Evolutionary conservation across 1,140 invertebrate species (phyloP).

Genomic region (Drosophila mojavensis): DNA sequence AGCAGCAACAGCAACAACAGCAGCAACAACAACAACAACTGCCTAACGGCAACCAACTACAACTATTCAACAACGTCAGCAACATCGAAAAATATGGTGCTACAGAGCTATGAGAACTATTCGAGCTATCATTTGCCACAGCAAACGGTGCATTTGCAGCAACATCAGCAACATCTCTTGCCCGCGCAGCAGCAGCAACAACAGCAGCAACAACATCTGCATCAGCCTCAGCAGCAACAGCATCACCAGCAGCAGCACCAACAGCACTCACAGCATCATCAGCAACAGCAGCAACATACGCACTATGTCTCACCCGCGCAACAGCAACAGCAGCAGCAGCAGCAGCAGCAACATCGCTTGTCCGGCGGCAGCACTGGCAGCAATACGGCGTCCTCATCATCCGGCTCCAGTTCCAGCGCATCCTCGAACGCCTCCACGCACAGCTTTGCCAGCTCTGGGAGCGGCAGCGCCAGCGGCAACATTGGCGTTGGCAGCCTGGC

Average conservation of each 20-base stretch:
- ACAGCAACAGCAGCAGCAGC: conserved; percentile 39
- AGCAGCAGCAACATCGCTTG: conserved; percentile 65
- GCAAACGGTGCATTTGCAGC: conserved; percentile 46
- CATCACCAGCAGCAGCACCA: conserved; percentile 42
- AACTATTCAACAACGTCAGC: conserved; percentile 44
- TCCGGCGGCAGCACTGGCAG: conserved; percentile 81
- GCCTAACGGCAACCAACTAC: conserved; percentile 55
- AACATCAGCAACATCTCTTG: conserved; percentile 43
- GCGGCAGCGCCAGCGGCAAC: conserved; percentile 2
- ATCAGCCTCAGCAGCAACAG: conserved; percentile 45
- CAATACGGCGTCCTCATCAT: conserved; percentile 66
- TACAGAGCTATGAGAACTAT: conserved; percentile 79
- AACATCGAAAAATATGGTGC: conserved; percentile 64
- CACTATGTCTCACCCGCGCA: conserved; percentile 39
- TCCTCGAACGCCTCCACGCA: conserved; percentile 64
- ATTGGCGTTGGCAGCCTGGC: conserved; percentile 35
- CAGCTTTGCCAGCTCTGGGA: conserved; percentile 37
- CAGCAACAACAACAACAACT: conserved; percentile 58
- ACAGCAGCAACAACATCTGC: conserved; percentile 46
- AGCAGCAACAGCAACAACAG: not conserved
- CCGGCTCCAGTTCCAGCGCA: conserved; percentile 65
- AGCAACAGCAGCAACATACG: conserved; percentile 36
- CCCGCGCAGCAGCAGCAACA: conserved; percentile 49
- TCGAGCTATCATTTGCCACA: conserved; percentile 70
- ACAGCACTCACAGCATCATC: conserved; percentile 37